These are phyloP conservation scores for Drosophila engyochracea DNA, from an alignment of 2,888 invertebrate species.

Conservation along the genomic window DNA sequence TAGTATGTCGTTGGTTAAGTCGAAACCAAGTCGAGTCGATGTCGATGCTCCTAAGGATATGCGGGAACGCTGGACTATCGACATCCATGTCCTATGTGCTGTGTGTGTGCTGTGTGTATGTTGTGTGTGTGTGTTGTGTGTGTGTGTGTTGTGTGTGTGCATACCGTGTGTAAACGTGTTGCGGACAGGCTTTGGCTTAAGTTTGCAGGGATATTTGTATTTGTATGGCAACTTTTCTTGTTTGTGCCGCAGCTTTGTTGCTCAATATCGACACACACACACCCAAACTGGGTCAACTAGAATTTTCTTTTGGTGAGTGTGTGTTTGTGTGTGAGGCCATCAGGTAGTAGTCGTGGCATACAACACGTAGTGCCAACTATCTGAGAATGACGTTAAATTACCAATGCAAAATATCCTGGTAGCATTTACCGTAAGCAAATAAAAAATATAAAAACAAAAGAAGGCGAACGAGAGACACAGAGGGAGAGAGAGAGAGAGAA, in stretches of 20 bases:
- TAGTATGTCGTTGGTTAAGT: slow-evolving; percentile 33
- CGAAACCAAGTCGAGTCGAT: slow-evolving; percentile 36
- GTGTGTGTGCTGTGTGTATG: slow-evolving; percentile 3
- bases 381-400: slow-evolving; percentile 78
- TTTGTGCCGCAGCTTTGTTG: slow-evolving; percentile 74
- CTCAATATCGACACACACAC: slow-evolving; percentile 55
- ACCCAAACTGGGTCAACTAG: slow-evolving; percentile 69
- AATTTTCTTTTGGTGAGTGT: slow-evolving; percentile 11
- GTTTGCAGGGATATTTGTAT: slow-evolving; percentile 62
- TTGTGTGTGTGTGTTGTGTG: slow-evolving; percentile 20
- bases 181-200: slow-evolving; percentile 59
- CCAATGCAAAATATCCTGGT: slow-evolving; percentile 80
- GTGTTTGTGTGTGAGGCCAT: slow-evolving; percentile 3
- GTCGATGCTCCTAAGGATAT: slow-evolving; percentile 60
- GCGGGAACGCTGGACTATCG: slow-evolving; percentile 57
- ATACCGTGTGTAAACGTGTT: slow-evolving; percentile 58
- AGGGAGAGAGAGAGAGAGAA: neutral
- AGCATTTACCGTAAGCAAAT: slow-evolving; percentile 69
- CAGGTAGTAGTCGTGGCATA: slow-evolving; percentile 24
- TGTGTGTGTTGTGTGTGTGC: slow-evolving; percentile 16
- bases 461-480: neutral
- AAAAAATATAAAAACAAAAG: slow-evolving; percentile 22
- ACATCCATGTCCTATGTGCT: slow-evolving; percentile 46
- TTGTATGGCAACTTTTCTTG: slow-evolving; percentile 57
- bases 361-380: slow-evolving; percentile 74